These are phyloP conservation scores for Mesembrinibis cayennensis DNA, from an alignment of 2,113 vertebrate genomes.

Conservation along the genomic window DNA sequence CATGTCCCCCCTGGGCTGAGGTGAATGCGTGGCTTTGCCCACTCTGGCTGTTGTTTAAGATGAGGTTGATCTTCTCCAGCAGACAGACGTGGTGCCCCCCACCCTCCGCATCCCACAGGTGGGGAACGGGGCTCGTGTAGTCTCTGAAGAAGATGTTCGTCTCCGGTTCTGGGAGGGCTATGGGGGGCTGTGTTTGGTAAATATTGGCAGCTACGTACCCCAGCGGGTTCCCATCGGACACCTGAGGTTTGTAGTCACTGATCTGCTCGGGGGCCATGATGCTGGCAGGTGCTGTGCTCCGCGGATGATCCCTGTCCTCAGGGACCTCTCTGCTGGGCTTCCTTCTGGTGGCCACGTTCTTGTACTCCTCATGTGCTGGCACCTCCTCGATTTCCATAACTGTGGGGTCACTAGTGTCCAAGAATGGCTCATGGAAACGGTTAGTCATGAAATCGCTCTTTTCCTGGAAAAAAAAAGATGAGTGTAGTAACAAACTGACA, in stretches of 20 bases:
- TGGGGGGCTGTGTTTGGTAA: neutral
- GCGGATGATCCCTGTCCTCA: rapidly evolving
- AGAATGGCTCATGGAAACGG: neutral
- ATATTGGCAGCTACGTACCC: neutral
- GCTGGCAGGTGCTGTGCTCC: rapidly evolving
- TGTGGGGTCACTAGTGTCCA: conserved; percentile 23
- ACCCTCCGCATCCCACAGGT: neutral
- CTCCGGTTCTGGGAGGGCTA: neutral
- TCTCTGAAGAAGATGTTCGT: neutral
- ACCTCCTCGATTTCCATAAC: conserved; percentile 67
- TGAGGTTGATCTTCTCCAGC: conserved; percentile 66
- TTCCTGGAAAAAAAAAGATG: conserved; percentile 29
- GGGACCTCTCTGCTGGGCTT: neutral
- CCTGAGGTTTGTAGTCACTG: conserved; percentile 74
- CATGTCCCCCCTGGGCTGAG: neutral
- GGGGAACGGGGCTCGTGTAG: neutral
- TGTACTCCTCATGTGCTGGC: neutral
- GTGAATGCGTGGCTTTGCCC: neutral
- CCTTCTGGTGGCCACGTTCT: neutral
- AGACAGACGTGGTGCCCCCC: neutral
- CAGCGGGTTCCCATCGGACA: neutral
- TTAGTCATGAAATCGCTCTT: neutral
- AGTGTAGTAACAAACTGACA: neutral
- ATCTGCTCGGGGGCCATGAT: rapidly evolving
- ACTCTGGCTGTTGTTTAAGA: conserved; percentile 53